Percentiles rank a stretch among this genome's conserved stretches.
Conservation (phyloP, 2,888 invertebrate genomes). For the Lasioglossum pauxillum region DNA sequence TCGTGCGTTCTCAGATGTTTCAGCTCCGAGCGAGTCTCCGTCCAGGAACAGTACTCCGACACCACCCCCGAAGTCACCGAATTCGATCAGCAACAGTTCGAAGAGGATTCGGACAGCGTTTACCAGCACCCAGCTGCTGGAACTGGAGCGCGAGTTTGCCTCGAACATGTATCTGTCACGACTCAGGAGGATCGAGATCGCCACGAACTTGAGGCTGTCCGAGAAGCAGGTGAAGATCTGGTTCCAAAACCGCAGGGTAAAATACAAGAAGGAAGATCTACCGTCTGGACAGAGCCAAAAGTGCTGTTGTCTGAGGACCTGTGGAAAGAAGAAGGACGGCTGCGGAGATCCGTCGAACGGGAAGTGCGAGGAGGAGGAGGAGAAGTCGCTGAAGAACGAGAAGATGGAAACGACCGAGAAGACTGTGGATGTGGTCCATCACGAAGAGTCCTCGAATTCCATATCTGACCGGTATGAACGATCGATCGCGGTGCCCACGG, state of each 20-base stretch:
- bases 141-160: conserved; percentile 92
- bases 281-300: conserved; percentile 85
- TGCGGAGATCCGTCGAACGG: conserved; percentile 54
- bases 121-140: conserved; percentile 94
- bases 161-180: conserved; percentile 96
- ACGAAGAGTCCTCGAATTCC: conserved; percentile 40
- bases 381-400: conserved; percentile 53
- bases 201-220: conserved; percentile 93
- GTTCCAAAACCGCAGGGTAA: conserved; percentile 97
- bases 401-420: conserved; percentile 49
- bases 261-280: conserved; percentile 95
- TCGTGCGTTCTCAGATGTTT: conserved; percentile 73
- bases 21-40: conserved; percentile 84
- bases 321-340: conserved; percentile 81
- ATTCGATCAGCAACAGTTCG: conserved; percentile 87
- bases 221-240: conserved; percentile 98
- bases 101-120: conserved; percentile 97
- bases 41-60: conserved; percentile 83
- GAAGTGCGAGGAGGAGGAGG: conserved; percentile 63
- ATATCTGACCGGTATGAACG: conserved; percentile 52
- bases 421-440: conserved; percentile 16
- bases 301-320: conserved; percentile 86
- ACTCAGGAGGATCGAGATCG: conserved; percentile 95
- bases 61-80: conserved; percentile 84
- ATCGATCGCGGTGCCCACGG: conserved; percentile 30